Base-by-base conservation (phyloP, 2,888 invertebrate species). In the Cetonia aurata region DNA sequence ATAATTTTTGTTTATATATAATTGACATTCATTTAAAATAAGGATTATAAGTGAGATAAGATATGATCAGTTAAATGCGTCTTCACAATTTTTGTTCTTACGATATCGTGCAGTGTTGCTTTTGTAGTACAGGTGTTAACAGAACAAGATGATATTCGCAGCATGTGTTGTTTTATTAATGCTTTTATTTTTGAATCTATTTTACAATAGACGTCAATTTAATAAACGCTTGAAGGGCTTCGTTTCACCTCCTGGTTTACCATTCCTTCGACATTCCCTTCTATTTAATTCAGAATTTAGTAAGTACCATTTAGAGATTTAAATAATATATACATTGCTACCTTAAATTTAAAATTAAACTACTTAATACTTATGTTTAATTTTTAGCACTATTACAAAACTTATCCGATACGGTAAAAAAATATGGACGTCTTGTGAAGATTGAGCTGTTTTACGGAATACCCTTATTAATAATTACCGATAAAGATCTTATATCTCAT, bases 401-500 rank as follows among this genome's bases (percentile, higher is more conserved):
- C 15, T 46, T 46, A 46, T 15, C n/a, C 6, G n/a, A n/a, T 15
- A n/a, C 15, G 1, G n/a, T 15, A 4, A 46, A n/a, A 3, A 46
- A 46, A n/a, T 46, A 46, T n/a, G 46, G 46, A n/a, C 13, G 15
- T 15, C n/a, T n/a, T 12, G n/a, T 46, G 6, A 46, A 46, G 15
- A 6, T 46, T 9, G 46, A 46, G 15, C 15, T 46, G n/a, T 46
- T 46, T n/a, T 46, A 46, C 15, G n/a, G 46, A 46, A n/a, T 46
- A n/a, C 46, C 46, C 6, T 1, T 46, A 6, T n/a, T 46, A 6
- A 6, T 46, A n/a, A n/a, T 15, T 46, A 15, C n/a, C n/a, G 46
- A 46, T 46, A 46, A 46, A n/a, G 46, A 46, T 46, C 59, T 65
- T 13, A 48, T 72, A n/a, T 73, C 74, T 69, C 72, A 67, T 25